Percentiles rank a stretch among this genome's conserved stretches.
phyloP scores from a whole-genome alignment of 1,140 invertebrate genomes.

The Agrypnia vestita region DNA sequence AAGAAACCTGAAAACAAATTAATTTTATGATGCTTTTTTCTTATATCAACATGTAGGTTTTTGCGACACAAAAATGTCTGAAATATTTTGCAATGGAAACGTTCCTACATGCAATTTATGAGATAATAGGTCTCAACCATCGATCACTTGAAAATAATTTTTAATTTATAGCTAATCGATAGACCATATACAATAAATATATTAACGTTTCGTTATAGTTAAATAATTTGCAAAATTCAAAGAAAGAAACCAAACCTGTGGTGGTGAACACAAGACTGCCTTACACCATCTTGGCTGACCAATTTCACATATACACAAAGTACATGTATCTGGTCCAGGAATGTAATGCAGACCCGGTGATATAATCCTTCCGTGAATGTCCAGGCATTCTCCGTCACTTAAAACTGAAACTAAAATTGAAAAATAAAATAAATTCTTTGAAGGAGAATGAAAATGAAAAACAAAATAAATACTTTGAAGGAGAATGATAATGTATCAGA shows the following conservation, averaged over 20 bases:
- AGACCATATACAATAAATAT: no score
- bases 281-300: conserved; percentile 89
- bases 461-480: conserved; percentile 9
- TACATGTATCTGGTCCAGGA: conserved; percentile 89
- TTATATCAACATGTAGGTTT: no score
- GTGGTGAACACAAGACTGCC: conserved; percentile 87
- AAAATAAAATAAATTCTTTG: conserved; percentile 2
- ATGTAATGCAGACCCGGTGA: conserved; percentile 84
- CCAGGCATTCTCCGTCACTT: conserved; percentile 73
- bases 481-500: conserved; percentile 47
- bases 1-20: no score
- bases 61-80: no score
- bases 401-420: conserved; percentile 43
- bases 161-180: no score
- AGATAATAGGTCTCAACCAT: no score
- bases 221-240: neutral
- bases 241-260: conserved; percentile 73
- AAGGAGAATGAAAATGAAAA: conserved; percentile 43
- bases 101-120: no score
- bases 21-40: no score
- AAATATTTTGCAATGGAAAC: no score
- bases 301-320: conserved; percentile 88
- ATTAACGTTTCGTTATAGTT: no score
- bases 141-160: no score
- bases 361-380: conserved; percentile 73